phyloP scores from a whole-genome alignment of 2,888 invertebrate species.

The Deroplatys truncata region DNA sequence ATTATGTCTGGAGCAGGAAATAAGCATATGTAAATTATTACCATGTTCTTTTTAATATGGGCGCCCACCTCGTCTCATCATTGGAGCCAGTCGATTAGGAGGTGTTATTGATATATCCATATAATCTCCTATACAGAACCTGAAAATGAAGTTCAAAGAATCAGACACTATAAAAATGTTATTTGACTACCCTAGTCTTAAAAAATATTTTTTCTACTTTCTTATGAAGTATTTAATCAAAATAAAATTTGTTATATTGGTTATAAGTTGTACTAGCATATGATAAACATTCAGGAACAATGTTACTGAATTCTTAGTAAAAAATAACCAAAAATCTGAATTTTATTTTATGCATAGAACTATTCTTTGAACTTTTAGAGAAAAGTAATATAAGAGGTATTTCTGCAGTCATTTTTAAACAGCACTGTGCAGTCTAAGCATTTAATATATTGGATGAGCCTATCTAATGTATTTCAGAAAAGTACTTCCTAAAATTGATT shows the following conservation, averaged over 20 bases:
- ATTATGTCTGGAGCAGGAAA: not conserved
- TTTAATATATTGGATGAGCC: no score
- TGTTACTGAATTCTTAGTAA: no score
- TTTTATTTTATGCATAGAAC: no score
- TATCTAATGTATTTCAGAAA: no score
- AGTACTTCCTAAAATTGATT: no score
- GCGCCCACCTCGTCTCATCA: conserved; percentile 52
- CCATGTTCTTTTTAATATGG: conserved; percentile 34
- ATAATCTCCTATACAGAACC: conserved; percentile 95
- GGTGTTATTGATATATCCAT: conserved; percentile 94
- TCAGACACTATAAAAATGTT: not conserved
- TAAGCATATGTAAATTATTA: not conserved
- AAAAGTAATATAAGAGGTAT: no score
- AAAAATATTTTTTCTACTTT: not conserved
- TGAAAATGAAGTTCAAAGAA: conserved; percentile 36
- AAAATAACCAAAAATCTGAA: conserved; percentile 3
- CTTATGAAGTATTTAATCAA: not conserved
- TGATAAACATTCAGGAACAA: no score
- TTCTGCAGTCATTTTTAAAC: no score
- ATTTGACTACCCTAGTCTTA: not conserved
- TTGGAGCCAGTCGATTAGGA: conserved; percentile 69
- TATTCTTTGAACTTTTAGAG: no score
- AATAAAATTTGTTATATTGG: not conserved
- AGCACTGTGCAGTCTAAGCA: no score
- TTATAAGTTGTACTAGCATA: no score